Percentiles rank a stretch among this genome's conserved stretches.
Evolutionary conservation across 2,888 invertebrate species (phyloP).

Genomic region (Pterostichus niger): DNA sequence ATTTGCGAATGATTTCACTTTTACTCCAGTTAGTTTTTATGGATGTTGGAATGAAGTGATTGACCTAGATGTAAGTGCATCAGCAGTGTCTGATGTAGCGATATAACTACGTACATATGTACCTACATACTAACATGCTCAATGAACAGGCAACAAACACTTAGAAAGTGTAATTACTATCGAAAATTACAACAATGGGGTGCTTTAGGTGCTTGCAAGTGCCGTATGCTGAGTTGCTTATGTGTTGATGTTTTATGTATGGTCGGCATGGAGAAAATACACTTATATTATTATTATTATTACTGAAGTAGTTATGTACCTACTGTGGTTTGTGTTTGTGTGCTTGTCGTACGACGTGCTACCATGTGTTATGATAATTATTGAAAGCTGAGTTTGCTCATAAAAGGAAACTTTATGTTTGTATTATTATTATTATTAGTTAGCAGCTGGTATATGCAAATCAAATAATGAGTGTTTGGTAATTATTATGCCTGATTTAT

Average conservation of each 20-base stretch:
- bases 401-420: no score
- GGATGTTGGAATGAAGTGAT: neutral
- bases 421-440: no score
- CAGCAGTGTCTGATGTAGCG: neutral
- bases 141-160: neutral
- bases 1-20: neutral
- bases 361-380: no score
- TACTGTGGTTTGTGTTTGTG: neutral
- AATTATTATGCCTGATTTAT: no score
- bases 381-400: no score
- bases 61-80: neutral
- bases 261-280: neutral
- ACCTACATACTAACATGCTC: neutral
- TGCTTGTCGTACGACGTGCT: no score
- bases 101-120: neutral
- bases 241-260: neutral
- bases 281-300: neutral
- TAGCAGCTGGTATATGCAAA: no score
- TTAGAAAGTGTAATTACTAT: conserved; percentile 36
- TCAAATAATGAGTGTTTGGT: no score
- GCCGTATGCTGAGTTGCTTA: neutral
- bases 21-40: neutral
- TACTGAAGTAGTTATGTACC: no score
- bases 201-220: neutral
- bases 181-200: conserved; percentile 40